These are phyloP conservation scores for Protobothrops mucrosquamatus DNA, from an alignment of 2,113 vertebrate genomes.

Conservation along the genomic window DNA sequence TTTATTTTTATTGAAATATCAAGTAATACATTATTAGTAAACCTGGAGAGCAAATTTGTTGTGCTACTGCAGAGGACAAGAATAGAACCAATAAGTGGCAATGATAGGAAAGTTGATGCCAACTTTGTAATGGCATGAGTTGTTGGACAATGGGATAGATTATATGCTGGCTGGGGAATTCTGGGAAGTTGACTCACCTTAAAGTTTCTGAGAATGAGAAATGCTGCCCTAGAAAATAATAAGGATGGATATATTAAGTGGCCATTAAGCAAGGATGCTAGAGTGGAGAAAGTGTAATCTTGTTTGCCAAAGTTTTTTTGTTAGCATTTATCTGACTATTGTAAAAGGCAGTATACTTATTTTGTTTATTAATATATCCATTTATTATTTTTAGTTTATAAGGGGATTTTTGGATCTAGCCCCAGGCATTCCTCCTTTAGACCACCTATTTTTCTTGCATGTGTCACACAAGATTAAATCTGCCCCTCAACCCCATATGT, in stretches of 20 bases:
- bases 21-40: not conserved
- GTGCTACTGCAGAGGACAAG: not conserved
- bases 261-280: not conserved
- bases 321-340: not conserved
- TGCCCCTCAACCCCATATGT: not conserved
- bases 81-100: not conserved
- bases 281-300: not conserved
- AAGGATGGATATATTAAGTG: not conserved
- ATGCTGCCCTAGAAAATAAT: not conserved
- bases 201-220: not conserved
- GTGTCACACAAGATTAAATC: not conserved
- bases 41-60: not conserved
- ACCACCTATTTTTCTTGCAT: not conserved
- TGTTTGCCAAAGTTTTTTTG: not conserved
- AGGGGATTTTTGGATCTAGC: not conserved
- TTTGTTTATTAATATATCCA: not conserved
- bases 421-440: not conserved
- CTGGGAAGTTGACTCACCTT: not conserved
- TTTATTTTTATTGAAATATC: not conserved
- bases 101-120: not conserved
- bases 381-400: not conserved
- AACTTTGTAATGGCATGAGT: not conserved
- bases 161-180: not conserved
- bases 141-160: not conserved
- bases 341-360: not conserved